A percentile compares a stretch with the other conserved stretches of the same genome.
These are phyloP conservation scores for Oligia strigilis DNA, from an alignment of 2,888 invertebrate genomes.

Conservation along the genomic window DNA sequence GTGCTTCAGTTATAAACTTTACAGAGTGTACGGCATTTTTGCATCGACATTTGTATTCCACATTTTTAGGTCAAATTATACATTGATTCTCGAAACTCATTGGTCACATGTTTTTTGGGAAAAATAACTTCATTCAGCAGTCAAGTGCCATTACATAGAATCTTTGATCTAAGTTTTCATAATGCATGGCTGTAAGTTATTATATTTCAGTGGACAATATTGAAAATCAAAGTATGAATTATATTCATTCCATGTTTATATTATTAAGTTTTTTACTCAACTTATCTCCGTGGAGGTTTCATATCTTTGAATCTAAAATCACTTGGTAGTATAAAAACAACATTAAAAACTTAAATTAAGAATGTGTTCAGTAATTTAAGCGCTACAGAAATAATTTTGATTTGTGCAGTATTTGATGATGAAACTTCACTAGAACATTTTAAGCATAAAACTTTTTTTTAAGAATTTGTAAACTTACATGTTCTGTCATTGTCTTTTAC, in stretches of 20 bases:
- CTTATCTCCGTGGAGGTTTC: conserved; percentile 38
- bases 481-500: conserved; percentile 7
- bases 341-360: conserved; percentile 55
- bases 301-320: conserved; percentile 40
- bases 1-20: conserved; percentile 84
- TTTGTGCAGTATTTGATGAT: conserved; percentile 28
- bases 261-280: conserved; percentile 67
- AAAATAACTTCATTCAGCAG: conserved; percentile 49
- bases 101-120: conserved; percentile 74
- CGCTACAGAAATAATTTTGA: conserved; percentile 38
- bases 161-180: conserved; percentile 43
- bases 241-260: conserved; percentile 74
- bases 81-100: conserved; percentile 72
- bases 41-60: conserved; percentile 79
- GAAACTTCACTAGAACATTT: conserved; percentile 12
- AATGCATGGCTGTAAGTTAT: conserved; percentile 38
- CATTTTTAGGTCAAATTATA: conserved; percentile 77
- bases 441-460: conserved; percentile 6
- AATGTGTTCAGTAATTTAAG: conserved; percentile 71
- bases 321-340: conserved; percentile 37
- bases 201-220: conserved; percentile 50
- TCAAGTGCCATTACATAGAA: conserved; percentile 70
- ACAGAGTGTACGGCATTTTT: conserved; percentile 82
- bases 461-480: background rate
- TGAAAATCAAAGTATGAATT: conserved; percentile 64